Conservation (phyloP, 2,797 vertebrate genomes). For the Spinus pinus region DNA sequence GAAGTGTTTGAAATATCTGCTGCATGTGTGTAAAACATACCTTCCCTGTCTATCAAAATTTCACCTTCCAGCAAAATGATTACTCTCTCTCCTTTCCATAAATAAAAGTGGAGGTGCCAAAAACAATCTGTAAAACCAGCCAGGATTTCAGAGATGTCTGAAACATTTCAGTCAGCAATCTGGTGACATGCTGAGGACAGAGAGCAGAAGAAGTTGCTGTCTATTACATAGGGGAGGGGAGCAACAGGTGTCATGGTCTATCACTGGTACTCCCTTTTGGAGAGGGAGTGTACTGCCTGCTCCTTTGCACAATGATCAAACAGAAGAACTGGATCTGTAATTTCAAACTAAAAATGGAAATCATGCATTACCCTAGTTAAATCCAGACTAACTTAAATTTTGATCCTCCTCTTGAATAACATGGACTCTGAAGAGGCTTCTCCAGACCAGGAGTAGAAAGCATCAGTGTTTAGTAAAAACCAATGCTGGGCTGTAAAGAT, state of each 20-base stretch:
- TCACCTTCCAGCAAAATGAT: not conserved
- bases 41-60: not conserved
- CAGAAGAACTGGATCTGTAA: not conserved
- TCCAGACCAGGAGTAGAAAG: not conserved
- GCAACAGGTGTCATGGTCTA: fast-evolving
- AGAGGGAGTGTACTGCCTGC: not conserved
- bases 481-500: not conserved
- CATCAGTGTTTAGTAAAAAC: not conserved
- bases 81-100: not conserved
- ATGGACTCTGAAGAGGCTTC: not conserved
- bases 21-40: not conserved
- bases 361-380: not conserved
- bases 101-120: not conserved
- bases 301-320: not conserved
- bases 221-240: fast-evolving
- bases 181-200: not conserved
- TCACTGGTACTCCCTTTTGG: not conserved
- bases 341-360: not conserved
- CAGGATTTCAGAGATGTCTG: not conserved
- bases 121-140: not conserved
- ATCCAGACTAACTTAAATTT: not conserved
- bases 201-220: not conserved
- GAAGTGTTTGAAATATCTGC: slow-evolving; percentile 33
- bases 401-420: not conserved
- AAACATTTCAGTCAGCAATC: not conserved